Base-by-base conservation (phyloP, 2,113 vertebrate species). In the Morphnarchus princeps region DNA sequence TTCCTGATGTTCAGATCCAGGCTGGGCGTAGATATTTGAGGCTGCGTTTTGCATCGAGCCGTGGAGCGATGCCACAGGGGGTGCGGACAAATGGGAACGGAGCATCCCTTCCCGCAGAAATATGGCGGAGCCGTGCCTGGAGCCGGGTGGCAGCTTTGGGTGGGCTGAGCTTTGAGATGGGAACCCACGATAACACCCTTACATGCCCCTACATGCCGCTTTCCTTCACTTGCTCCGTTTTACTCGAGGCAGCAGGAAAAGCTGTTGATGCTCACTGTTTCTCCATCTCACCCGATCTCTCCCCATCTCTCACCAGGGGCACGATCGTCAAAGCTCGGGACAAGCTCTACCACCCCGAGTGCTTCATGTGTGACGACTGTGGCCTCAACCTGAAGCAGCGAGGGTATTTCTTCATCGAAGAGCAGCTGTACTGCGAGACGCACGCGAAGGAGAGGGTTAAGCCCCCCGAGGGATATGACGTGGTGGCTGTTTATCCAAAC, bases 401-500 rank as follows among this genome's bases (percentile, higher is more conserved):
- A 7, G 99, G 99, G 4, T 99, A 99, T 97, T 99, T 99, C 98
- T 99, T 99, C 98, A 99, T 99, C 26, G 99, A 99, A 52, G 99
- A 99, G 92, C 99, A 98, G 95, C 99, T 99, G 70, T 99, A 99
- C 97, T 99, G 99, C 20, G 99, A 99, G 98, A 99, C 97, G 6
- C 99, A 99, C 7, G 99, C 99, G 80, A 99, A 98, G 98, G 99
- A 99, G 5, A 98, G 99, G 10, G 99, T 99, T 38, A 99, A 99
- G 93, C 99, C 99, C 2, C 99, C 99, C 0, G 99, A 99, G 97
- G 99, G 99, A 52, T 99, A 99, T n/a, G 99, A 99, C 32, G 99
- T 99, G 31, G 99, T 99, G n/a, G 99, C 99, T 5, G 99, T 99
- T 88, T 99, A 99, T 96, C 99, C 99, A 28, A 99, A 99, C 45